phyloP scores from a whole-genome alignment of 2,888 invertebrate genomes.

The Itoplectis maculator region DNA sequence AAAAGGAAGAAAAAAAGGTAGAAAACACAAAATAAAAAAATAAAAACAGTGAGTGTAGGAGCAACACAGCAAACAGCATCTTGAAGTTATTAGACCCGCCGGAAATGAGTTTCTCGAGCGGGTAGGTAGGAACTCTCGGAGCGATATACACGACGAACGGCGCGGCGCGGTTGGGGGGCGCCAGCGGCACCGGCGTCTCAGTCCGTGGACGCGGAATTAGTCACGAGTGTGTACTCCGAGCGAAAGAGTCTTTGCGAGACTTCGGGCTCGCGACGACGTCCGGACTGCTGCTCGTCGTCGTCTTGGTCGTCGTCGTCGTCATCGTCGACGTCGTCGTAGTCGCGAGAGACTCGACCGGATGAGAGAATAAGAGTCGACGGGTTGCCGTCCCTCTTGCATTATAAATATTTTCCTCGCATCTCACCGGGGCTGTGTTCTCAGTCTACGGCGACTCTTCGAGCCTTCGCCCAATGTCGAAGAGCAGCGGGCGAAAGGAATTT shows the following conservation, averaged over 20 bases:
- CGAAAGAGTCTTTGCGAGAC: constrained; percentile 54
- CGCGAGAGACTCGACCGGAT: constrained; percentile 25
- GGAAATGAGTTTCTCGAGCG: constrained; percentile 61
- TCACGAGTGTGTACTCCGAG: constrained; percentile 59
- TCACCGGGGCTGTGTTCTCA: neutral
- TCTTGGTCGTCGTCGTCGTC: too few species aligned
- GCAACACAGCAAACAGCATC: constrained; percentile 40
- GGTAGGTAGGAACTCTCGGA: neutral
- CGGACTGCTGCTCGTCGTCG: constrained; percentile 12
- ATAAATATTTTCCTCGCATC: constrained; percentile 39
- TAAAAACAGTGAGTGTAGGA: constrained; percentile 4
- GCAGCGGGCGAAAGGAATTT: constrained; percentile 8
- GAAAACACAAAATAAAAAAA: neutral
- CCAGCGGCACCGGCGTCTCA: constrained; percentile 10
- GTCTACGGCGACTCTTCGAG: constrained; percentile 7
- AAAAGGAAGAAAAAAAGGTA: neutral
- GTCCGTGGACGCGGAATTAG: constrained; percentile 58
- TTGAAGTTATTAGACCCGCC: constrained; percentile 60
- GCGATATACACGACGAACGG: constrained; percentile 18
- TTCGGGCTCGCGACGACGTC: constrained; percentile 46
- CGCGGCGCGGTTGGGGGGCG: too few species aligned
- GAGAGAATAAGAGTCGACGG: constrained; percentile 27
- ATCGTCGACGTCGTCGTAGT: neutral
- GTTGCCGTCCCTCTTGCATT: constrained; percentile 23
- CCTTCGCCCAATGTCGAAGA: constrained; percentile 4